Percentiles rank a stretch among this genome's conserved stretches.
These are phyloP conservation scores for Coptodon bakossiorum DNA, from an alignment of 2,113 vertebrate genomes.

Conservation along the genomic window DNA sequence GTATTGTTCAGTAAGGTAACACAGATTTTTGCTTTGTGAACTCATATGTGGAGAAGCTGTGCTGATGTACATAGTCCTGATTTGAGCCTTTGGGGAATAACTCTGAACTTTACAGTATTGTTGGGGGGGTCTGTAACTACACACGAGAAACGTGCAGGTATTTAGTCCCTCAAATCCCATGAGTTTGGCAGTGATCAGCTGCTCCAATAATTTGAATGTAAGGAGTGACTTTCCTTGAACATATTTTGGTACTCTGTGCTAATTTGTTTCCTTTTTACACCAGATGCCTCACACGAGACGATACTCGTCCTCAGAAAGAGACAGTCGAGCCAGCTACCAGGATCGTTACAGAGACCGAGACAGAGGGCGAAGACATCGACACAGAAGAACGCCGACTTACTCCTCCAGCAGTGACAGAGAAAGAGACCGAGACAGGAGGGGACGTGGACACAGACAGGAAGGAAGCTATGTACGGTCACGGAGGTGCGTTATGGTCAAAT, in stretches of 20 bases:
- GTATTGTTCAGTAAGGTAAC: neutral
- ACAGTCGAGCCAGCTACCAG: slow-evolving; percentile 88
- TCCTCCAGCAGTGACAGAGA: slow-evolving; percentile 79
- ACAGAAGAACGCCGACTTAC: slow-evolving; percentile 82
- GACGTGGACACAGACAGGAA: slow-evolving; percentile 62
- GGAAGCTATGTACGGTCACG: slow-evolving; percentile 66
- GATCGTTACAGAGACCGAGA: slow-evolving; percentile 82
- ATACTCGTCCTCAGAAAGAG: slow-evolving; percentile 88
- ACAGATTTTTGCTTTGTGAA: neutral
- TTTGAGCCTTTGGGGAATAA: neutral
- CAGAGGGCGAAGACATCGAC: slow-evolving; percentile 81
- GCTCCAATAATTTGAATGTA: neutral
- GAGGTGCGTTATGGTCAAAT: slow-evolving; percentile 48
- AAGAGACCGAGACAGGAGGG: slow-evolving; percentile 47
- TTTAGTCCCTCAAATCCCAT: neutral
- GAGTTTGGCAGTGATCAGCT: neutral
- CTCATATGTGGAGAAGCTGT: neutral
- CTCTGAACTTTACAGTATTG: neutral
- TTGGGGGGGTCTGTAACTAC: neutral
- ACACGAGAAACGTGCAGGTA: neutral
- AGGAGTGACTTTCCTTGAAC: neutral
- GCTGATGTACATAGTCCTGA: neutral
- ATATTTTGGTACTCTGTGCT: neutral
- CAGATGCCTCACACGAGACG: slow-evolving; percentile 94
- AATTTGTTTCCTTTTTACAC: neutral